A percentile compares a stretch with the other conserved stretches of the same genome.
Evolutionary conservation across 2,888 invertebrate genomes (phyloP).

Genomic region (Ectemnius cavifrons): DNA sequence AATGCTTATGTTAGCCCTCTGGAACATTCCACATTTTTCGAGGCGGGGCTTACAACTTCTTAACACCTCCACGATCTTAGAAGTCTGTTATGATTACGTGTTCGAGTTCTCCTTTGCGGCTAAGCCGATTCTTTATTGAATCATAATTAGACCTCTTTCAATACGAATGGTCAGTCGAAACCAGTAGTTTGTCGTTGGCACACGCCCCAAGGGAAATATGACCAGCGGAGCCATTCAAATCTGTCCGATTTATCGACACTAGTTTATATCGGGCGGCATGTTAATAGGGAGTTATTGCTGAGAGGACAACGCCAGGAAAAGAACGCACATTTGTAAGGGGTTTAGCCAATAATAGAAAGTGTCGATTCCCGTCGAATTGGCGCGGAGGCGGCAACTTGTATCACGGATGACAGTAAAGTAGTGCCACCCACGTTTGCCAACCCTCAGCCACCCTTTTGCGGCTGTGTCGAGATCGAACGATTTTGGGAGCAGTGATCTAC

Average conservation of each 20-base stretch:
- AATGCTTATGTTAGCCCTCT: neutral
- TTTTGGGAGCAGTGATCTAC: neutral
- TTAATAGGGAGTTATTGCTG: slow-evolving; percentile 56
- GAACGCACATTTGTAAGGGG: slow-evolving; percentile 63
- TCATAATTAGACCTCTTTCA: too few species aligned
- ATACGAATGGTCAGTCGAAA: neutral
- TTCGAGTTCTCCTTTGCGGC: too few species aligned
- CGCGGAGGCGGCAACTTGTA: slow-evolving; percentile 65
- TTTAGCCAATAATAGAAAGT: slow-evolving; percentile 67
- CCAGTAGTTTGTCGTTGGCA: slow-evolving; percentile 8
- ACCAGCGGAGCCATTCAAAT: slow-evolving; percentile 54
- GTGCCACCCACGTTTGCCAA: slow-evolving; percentile 47
- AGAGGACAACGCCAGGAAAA: slow-evolving; percentile 33
- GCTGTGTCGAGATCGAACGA: slow-evolving; percentile 9
- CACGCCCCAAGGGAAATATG: slow-evolving; percentile 25
- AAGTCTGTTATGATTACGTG: too few species aligned
- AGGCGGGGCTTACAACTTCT: neutral
- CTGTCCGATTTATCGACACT: slow-evolving; percentile 56
- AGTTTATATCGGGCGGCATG: slow-evolving; percentile 52
- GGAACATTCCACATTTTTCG: neutral
- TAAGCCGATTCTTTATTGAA: too few species aligned
- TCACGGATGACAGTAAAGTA: slow-evolving; percentile 51
- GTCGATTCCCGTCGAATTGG: slow-evolving; percentile 37
- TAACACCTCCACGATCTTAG: too few species aligned
- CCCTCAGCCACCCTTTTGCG: slow-evolving; percentile 5